These are phyloP conservation scores for Upupa epops DNA, from an alignment of 2,113 vertebrate species.

Conservation along the genomic window DNA sequence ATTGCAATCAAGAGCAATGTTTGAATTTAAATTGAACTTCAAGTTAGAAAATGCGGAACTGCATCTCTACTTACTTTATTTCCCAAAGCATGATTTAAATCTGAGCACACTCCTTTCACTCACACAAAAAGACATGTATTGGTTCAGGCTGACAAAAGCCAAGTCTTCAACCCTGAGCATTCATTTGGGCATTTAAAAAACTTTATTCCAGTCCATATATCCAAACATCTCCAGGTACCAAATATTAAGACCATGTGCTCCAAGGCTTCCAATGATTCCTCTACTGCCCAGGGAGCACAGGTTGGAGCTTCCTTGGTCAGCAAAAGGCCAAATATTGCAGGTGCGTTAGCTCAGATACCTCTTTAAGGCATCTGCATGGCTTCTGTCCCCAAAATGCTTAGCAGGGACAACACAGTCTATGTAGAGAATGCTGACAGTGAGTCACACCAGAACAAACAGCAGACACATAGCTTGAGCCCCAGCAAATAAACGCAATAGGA, in stretches of 20 bases:
- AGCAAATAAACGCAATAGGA: neutral
- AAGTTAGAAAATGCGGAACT: neutral
- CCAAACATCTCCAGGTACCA: neutral
- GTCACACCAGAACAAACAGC: neutral
- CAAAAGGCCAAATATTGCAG: neutral
- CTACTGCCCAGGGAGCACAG: neutral
- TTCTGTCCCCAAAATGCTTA: neutral
- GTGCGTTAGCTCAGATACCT: neutral
- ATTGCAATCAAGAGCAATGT: neutral
- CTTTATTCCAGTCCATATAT: neutral
- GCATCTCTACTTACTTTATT: neutral
- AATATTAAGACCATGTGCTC: accelerated
- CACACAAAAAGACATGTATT: neutral
- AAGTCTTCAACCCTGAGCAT: neutral
- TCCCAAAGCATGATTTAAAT: neutral
- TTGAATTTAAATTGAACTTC: neutral
- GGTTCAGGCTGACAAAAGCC: neutral
- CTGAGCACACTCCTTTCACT: neutral
- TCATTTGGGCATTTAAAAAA: neutral
- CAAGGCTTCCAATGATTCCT: neutral
- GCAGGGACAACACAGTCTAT: neutral
- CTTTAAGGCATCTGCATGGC: neutral
- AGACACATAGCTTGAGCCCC: neutral
- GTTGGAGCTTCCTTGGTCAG: neutral
- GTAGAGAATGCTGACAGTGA: neutral